Base-by-base conservation (phyloP, 1,140 invertebrate genomes). In the Carcinoscorpius rotundicauda region DNA sequence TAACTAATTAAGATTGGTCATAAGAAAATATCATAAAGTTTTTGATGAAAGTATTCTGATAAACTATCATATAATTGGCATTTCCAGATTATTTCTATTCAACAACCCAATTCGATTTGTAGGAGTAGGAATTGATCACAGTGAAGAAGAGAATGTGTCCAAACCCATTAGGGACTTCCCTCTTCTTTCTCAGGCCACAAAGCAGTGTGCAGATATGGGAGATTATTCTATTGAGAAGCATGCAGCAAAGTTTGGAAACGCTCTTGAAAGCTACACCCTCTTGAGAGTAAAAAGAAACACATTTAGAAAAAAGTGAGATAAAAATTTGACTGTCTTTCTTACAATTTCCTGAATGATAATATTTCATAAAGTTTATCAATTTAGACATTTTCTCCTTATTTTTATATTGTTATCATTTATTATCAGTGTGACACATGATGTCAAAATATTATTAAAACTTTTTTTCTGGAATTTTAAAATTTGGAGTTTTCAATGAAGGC, bases 191-290 rank as follows among this genome's bases (percentile, higher is more conserved):
- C 53, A 55, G n/a, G 53, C n/a, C 53, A 64, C 65, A 59, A 66
- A 70, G 55, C 29, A 29, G 29, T 76, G 74, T 64, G 69, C 70
- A 59, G 83, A 87, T 78, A 82, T 85, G 61, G 81, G 82, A 4
- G 86, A 85, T 59, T 89, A 89, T 71, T 86, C 84, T 0, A 78
- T 88, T 58, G 87, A 91, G 75, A 82, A 85, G 1, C 85, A 87
- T 52, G 90, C 90, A 9, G 83, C 89, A 5, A 91, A 91, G 77
- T 93, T 93, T 72, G 91, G 91, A 4, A 90, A 93, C 75, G 81
- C 82, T 62, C 74, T 82, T 0, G 81, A 87, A 66, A 91, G 89
- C 74, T 86, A 89, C 73, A 75, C 74, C 8, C 29, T 29, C 29
- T 29, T 29, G 29, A 29, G 29, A 29, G 29, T 29, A 29, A 29